Percentiles rank a stretch among this genome's conserved stretches.
Evolutionary conservation across 2,797 vertebrate genomes (phyloP).

Genomic region (Alca torda): DNA sequence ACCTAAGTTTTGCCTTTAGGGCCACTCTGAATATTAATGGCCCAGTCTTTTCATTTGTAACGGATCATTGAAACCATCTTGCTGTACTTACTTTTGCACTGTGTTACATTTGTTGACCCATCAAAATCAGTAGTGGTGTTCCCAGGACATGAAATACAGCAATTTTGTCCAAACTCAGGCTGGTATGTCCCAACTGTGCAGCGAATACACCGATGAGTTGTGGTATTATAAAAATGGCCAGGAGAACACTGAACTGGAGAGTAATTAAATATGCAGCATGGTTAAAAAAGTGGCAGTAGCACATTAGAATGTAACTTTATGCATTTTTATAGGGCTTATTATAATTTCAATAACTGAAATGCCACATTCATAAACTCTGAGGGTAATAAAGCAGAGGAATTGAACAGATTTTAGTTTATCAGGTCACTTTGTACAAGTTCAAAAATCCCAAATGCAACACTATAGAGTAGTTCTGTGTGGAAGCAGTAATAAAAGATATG

Average conservation of each 20-base stretch:
- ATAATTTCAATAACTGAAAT: not conserved
- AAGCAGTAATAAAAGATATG: not conserved
- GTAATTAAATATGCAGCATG: not conserved
- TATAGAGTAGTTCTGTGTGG: not conserved
- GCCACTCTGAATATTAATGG: not conserved
- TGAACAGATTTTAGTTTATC: not conserved
- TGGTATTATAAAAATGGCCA: slow-evolving; percentile 95
- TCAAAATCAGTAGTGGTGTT: slow-evolving; percentile 98
- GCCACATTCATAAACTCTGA: not conserved
- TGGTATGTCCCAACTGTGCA: slow-evolving; percentile 89
- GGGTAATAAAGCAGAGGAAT: not conserved
- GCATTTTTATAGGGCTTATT: not conserved
- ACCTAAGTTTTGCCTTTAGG: not conserved
- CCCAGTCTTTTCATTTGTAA: not conserved
- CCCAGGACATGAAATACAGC: slow-evolving; percentile 91
- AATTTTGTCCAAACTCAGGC: slow-evolving; percentile 93
- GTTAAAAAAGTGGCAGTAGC: not conserved
- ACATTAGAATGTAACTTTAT: not conserved
- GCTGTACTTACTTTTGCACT: slow-evolving; percentile 93
- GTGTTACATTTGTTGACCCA: slow-evolving; percentile 94
- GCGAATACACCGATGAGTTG: slow-evolving; percentile 94
- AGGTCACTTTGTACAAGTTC: not conserved
- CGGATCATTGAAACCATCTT: not conserved
- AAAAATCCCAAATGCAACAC: not conserved
- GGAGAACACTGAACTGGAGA: slow-evolving; percentile 94